Conservation (phyloP, 2,888 invertebrate genomes). For the Smittia aterrima region DNA sequence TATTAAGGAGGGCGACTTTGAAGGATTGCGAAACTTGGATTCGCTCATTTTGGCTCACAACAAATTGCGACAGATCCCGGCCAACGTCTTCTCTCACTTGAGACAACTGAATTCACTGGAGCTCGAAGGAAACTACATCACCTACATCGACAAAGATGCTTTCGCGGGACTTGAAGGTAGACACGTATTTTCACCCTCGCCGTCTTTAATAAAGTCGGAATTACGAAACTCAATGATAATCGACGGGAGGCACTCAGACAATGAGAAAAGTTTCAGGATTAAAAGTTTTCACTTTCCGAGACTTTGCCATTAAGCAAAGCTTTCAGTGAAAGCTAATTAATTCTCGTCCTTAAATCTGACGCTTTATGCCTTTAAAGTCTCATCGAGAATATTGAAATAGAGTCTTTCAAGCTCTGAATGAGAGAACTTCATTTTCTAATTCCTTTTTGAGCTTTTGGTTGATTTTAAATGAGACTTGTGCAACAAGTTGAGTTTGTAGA, state of each 20-base stretch:
- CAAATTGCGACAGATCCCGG: slow-evolving; percentile 72
- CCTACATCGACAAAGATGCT: slow-evolving; percentile 76
- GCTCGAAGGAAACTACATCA: slow-evolving; percentile 82
- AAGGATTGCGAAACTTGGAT: slow-evolving; percentile 77
- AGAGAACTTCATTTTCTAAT: too few relatives aligned
- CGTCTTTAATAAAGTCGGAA: neutral
- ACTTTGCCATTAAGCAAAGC: neutral
- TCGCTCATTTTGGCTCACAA: slow-evolving; percentile 84
- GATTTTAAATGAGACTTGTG: too few relatives aligned
- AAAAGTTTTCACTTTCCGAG: neutral
- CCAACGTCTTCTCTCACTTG: slow-evolving; percentile 79
- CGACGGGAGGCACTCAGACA: neutral
- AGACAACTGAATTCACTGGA: slow-evolving; percentile 80
- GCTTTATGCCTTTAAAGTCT: neutral
- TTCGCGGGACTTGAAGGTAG: slow-evolving; percentile 86
- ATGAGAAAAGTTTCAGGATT: neutral
- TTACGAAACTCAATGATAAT: neutral
- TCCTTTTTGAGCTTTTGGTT: too few relatives aligned
- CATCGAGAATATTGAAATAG: too few relatives aligned
- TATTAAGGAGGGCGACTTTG: slow-evolving; percentile 81
- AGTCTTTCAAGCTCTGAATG: neutral
- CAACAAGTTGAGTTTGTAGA: too few relatives aligned
- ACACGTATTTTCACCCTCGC: slow-evolving; percentile 43
- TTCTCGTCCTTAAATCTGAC: neutral
- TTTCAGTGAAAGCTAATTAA: neutral